These are phyloP conservation scores for Formica aserva DNA, from an alignment of 2,888 invertebrate species.

Conservation along the genomic window DNA sequence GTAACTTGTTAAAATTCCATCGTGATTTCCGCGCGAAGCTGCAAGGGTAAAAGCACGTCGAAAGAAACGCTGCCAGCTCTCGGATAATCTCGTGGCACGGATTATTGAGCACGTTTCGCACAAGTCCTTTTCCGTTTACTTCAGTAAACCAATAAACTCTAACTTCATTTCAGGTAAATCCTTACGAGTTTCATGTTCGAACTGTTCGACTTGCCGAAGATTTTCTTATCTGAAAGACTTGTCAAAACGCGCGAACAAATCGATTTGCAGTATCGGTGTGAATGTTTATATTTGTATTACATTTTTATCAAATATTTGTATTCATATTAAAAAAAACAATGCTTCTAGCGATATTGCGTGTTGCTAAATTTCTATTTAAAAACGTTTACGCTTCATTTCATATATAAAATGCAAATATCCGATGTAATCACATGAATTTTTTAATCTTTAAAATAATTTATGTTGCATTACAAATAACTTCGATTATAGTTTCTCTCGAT, in stretches of 20 bases:
- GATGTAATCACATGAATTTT: not conserved
- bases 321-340: not conserved
- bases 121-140: slow-evolving; percentile 75
- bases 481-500: not conserved
- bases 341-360: not conserved
- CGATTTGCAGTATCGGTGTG: not conserved
- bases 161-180: slow-evolving; percentile 76
- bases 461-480: not conserved
- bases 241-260: slow-evolving; percentile 28
- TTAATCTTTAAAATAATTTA: not conserved
- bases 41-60: slow-evolving; percentile 59
- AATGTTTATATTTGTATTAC: slow-evolving; percentile 4
- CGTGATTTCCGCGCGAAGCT: slow-evolving; percentile 66
- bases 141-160: slow-evolving; percentile 76
- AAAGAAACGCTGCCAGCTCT: slow-evolving; percentile 68
- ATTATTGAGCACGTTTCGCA: slow-evolving; percentile 76
- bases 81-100: slow-evolving; percentile 75
- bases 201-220: slow-evolving; percentile 62
- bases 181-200: slow-evolving; percentile 65
- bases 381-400: not conserved
- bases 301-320: slow-evolving; percentile 12
- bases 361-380: not conserved
- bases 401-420: not conserved
- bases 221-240: slow-evolving; percentile 64
- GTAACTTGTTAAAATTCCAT: slow-evolving; percentile 74